These are phyloP conservation scores for Gyps fulvus DNA, from an alignment of 2,113 vertebrate genomes.

Conservation along the genomic window DNA sequence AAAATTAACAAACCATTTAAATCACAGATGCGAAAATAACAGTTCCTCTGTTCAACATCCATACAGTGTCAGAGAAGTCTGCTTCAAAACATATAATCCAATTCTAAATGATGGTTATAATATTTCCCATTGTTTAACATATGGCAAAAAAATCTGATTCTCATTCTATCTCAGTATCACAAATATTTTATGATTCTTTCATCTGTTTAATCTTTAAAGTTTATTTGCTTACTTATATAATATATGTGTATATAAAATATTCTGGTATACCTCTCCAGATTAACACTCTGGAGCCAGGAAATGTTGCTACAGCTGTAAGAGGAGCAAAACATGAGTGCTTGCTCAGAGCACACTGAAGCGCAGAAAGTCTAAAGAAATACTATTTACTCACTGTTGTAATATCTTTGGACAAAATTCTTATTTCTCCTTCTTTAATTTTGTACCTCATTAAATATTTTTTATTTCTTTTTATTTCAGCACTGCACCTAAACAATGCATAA, in stretches of 20 bases:
- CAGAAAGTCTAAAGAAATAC: neutral
- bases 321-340: neutral
- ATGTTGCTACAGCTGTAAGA: neutral
- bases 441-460: neutral
- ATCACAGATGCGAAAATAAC: neutral
- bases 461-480: neutral
- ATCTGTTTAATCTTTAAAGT: neutral
- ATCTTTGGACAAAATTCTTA: neutral
- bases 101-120: neutral
- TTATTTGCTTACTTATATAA: neutral
- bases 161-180: neutral
- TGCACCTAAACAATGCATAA: neutral
- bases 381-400: neutral
- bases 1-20: neutral
- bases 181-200: neutral
- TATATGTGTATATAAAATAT: neutral
- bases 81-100: neutral
- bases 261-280: neutral
- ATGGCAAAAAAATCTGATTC: neutral
- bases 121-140: neutral
- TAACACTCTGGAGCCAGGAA: neutral
- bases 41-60: neutral
- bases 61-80: neutral
- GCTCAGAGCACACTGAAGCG: neutral
- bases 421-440: neutral